Base-by-base conservation (phyloP, 2,888 invertebrate genomes). In the Spicauda simplicius region DNA sequence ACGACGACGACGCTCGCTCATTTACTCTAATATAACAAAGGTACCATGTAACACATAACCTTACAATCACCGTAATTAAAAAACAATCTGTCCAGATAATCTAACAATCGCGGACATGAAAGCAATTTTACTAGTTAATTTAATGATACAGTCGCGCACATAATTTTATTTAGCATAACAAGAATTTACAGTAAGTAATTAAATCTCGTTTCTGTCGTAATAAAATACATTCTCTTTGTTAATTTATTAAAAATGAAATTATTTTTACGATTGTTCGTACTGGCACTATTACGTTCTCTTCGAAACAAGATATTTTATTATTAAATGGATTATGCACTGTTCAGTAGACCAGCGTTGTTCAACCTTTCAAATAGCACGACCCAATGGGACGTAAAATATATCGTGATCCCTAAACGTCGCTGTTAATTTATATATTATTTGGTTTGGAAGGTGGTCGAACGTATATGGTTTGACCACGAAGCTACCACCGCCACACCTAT, bases 191-290 rank as follows among this genome's bases (percentile, higher is more conserved):
- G 64, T 57, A 57, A 56, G 64, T 57, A 57, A 64, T 64, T 50
- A 64, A 57, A 64, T 57, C 64, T 48, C 50, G 48, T 41, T 41
- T 2, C 52, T 55, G 20, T 64, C 56, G 64, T 64, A 56, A 64
- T 37, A 20, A 56, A 62, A 52, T 25, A 56, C 64, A 50, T 57
- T 56, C 48, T 64, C 64, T 48, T 18, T 7, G 64, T 55, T 56
- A 57, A 64, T 64, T 64, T 50, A 64, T 64, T 64, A 48, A 64
- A 64, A 64, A 64, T 64, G 56, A 45, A 56, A 55, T 55, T 55
- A 55, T 63, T 48, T 63, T 64, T 56, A 56, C 64, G 50, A 48
- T 50, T 33, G 33, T 56, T 19, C 56, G 18, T 56, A 56, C 45
- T 54, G 45, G 25, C 5, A 11, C 20, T 59, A 50, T 30, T 30